phyloP scores from a whole-genome alignment of 2,797 vertebrate genomes.

The Neoniphon sammara region DNA sequence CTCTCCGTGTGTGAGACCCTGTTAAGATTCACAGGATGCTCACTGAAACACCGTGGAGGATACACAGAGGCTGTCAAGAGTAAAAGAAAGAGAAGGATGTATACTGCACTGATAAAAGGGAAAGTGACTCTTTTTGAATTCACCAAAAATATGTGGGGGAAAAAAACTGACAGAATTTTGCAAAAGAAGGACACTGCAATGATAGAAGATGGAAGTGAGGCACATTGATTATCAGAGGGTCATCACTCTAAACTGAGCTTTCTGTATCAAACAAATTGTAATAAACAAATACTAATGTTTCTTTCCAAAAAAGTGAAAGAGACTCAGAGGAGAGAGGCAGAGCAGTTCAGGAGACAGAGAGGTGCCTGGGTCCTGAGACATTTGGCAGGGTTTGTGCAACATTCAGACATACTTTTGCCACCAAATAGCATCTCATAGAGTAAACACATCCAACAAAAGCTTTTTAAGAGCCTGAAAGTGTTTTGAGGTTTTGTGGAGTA shows the following conservation, averaged over 20 bases:
- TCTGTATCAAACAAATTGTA: not conserved
- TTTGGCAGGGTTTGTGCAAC: constrained; percentile 26
- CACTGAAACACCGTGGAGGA: not conserved
- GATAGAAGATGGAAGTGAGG: not conserved
- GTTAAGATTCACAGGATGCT: not conserved
- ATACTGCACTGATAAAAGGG: not conserved
- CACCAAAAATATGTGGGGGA: not conserved
- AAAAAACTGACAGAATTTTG: not conserved
- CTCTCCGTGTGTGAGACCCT: too few relatives aligned
- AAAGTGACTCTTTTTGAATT: not conserved
- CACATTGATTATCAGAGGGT: not conserved
- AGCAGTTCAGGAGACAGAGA: not conserved
- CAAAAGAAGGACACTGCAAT: not conserved
- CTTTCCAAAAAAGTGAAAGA: constrained; percentile 6
- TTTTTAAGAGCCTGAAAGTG: not conserved
- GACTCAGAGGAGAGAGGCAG: not conserved
- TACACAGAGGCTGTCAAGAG: not conserved
- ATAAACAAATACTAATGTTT: not conserved
- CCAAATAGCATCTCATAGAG: constrained; percentile 4
- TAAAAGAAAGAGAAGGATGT: not conserved
- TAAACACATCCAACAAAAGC: constrained; percentile 14
- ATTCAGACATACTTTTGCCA: constrained; percentile 15
- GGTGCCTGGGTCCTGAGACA: constrained; percentile 18
- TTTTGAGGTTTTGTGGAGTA: constrained; percentile 12
- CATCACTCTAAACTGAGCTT: not conserved